Evolutionary conservation across 2,888 invertebrate species (phyloP).

Genomic region (Phyllotreta striolata): DNA sequence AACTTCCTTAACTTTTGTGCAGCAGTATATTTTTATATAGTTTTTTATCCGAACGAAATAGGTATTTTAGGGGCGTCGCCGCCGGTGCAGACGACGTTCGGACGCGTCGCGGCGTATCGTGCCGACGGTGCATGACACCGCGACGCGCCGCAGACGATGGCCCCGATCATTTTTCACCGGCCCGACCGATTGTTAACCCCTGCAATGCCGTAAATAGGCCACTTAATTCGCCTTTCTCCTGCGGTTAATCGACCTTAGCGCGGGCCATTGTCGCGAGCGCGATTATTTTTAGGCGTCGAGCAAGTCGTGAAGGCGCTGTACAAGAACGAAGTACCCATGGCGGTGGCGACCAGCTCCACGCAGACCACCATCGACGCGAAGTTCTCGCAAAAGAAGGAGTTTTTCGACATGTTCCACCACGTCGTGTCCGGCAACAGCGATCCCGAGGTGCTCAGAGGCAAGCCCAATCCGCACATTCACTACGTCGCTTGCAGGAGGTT

Average conservation of each 20-base stretch:
- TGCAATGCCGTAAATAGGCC: constrained; percentile 34
- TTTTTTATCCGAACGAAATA: too few species aligned
- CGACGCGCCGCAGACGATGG: constrained; percentile 8
- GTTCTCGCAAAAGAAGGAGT: constrained; percentile 61
- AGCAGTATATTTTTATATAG: too few species aligned
- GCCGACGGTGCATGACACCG: constrained; percentile 16
- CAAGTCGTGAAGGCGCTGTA: constrained; percentile 62
- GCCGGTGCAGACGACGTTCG: not conserved
- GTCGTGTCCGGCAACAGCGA: constrained; percentile 71
- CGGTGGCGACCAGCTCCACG: constrained; percentile 74
- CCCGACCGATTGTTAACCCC: constrained; percentile 31
- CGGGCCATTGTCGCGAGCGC: not conserved
- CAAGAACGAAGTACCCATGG: constrained; percentile 69
- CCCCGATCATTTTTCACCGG: constrained; percentile 12
- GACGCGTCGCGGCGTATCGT: not conserved
- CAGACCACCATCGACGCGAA: constrained; percentile 65
- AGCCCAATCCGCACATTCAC: constrained; percentile 78
- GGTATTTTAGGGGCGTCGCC: not conserved
- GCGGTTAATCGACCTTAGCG: too few species aligned
- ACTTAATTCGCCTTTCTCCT: constrained; percentile 16
- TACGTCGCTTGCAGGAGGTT: constrained; percentile 67
- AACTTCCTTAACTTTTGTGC: too few species aligned
- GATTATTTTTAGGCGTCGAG: constrained; percentile 64
- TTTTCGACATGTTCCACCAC: constrained; percentile 66
- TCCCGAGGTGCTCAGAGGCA: constrained; percentile 72